phyloP scores from a whole-genome alignment of 2,888 invertebrate species.

The Acleris sparsana region DNA sequence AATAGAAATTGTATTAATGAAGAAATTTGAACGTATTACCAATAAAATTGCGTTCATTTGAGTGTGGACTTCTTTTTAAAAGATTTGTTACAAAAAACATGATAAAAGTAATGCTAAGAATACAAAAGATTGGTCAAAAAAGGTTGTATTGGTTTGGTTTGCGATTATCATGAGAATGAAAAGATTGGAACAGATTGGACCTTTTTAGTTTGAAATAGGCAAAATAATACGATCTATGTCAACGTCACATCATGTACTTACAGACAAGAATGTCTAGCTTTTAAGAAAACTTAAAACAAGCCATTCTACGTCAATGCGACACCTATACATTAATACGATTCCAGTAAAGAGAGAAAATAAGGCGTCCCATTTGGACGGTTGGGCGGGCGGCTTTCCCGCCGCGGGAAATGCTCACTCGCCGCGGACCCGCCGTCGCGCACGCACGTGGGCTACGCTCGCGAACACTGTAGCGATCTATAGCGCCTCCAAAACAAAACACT shows the following conservation, averaged over 20 bases:
- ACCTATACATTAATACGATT: slow-evolving; percentile 51
- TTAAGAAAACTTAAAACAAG: slow-evolving; percentile 14
- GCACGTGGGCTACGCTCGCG: slow-evolving; percentile 52
- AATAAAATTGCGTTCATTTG: no score
- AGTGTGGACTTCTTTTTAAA: no score
- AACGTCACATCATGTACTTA: background rate
- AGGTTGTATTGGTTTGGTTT: no score
- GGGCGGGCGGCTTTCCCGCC: slow-evolving; percentile 69
- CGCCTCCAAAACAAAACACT: slow-evolving; percentile 28
- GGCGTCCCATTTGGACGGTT: slow-evolving; percentile 58
- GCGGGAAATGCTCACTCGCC: slow-evolving; percentile 52
- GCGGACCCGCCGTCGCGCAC: slow-evolving; percentile 52
- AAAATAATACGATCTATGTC: background rate
- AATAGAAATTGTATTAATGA: no score
- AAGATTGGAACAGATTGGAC: background rate
- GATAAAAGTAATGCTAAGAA: no score
- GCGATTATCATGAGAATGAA: no score
- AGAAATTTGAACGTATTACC: no score
- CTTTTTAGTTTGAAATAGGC: background rate
- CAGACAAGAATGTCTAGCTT: slow-evolving; percentile 4
- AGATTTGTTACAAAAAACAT: no score
- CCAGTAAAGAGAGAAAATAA: slow-evolving; percentile 54
- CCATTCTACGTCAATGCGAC: slow-evolving; percentile 33
- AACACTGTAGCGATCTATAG: slow-evolving; percentile 36
- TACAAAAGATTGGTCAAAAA: no score